Evolutionary conservation across 2,113 vertebrate species (phyloP), one percentile per base, ranked within the genome.

Genomic region (Phalacrocorax carbo): DNA sequence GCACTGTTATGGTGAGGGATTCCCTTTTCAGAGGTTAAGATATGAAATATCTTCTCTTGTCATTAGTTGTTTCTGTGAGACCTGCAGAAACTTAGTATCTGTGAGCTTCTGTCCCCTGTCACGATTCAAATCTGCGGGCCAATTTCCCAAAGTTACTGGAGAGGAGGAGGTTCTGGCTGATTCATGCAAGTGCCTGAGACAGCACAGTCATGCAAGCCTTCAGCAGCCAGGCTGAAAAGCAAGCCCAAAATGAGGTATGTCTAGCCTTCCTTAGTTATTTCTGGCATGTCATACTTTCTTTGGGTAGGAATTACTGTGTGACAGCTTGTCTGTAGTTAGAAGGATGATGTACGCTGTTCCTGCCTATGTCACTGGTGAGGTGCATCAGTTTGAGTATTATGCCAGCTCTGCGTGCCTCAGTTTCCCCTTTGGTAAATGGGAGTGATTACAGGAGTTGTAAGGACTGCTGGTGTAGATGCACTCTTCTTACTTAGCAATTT

Each of bases 131-230:
- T 77, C 58, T 0, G 0, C 3, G 1, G 14, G 15, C 21, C 60
- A 30, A 2, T 57, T 91, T 93, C 66, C 51, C n/a, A 38, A 17
- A 75, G 52, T 68, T 42, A 34, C n/a, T 75, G 52, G 57, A 29
- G 51, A 26, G 69, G 46, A 79, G n/a, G 36, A 34, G 30, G 60
- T 66, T 70, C 64, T 62, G 29, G 36, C 6, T 46, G 29, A 30
- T 16, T 15, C 1, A 0, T 76, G 15, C 7, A n/a, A 61, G n/a
- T 42, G 54, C 54, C 44, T 0, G 1, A 52, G 64, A 49, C 62
- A 80, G 22, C 44, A 12, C 10, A 60, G 66, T 57, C 11, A 0
- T 11, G 6, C 23, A 32, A 69, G 44, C 54, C 58, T 93, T 61
- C 2, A 0, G 18, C 68, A 81, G 30, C 7, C 77, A 58, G 60